Evolutionary conservation across 35 echinoderm and acorn worm genomes (phyloP).

Genomic region (Diadema setosum): DNA sequence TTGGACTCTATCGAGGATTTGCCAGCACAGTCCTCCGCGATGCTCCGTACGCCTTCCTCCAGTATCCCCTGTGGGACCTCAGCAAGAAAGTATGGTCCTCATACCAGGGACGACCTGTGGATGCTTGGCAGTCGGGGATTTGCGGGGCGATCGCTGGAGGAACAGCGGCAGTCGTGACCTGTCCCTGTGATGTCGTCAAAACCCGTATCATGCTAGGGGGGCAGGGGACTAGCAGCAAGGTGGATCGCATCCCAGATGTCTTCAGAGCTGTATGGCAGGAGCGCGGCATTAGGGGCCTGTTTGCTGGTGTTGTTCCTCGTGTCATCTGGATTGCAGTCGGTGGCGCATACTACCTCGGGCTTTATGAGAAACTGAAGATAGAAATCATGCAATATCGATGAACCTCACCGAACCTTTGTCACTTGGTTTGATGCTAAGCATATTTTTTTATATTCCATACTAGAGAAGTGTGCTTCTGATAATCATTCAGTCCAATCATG

Average conservation of each 20-base stretch:
- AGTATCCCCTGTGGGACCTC: conserved; percentile 95
- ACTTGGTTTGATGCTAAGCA: too few species aligned
- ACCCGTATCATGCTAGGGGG: conserved; percentile 89
- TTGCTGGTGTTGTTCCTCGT: conserved; percentile 87
- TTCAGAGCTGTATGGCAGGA: conserved; percentile 38
- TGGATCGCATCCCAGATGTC: conserved; percentile 51
- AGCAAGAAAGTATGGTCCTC: conserved; percentile 58
- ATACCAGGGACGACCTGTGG: conserved; percentile 51
- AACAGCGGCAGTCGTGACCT: conserved; percentile 62
- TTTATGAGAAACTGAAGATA: conserved; percentile 75
- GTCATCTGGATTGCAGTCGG: conserved; percentile 88
- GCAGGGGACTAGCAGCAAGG: conserved; percentile 46
- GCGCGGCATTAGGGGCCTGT: conserved; percentile 64
- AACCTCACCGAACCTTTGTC: too few species aligned
- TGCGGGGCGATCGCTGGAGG: conserved; percentile 86
- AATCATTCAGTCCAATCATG: too few species aligned
- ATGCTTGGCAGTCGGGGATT: conserved; percentile 70
- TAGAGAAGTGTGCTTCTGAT: too few species aligned
- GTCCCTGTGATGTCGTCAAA: conserved; percentile 87
- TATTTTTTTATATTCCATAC: too few species aligned
- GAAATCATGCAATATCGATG: neutral
- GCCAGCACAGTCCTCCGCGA: conserved; percentile 77
- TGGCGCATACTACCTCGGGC: conserved; percentile 81
- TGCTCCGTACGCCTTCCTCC: conserved; percentile 83
- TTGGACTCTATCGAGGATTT: conserved; percentile 84